phyloP scores from a whole-genome alignment of 2,888 invertebrate genomes.

The Apodemia mormo region DNA sequence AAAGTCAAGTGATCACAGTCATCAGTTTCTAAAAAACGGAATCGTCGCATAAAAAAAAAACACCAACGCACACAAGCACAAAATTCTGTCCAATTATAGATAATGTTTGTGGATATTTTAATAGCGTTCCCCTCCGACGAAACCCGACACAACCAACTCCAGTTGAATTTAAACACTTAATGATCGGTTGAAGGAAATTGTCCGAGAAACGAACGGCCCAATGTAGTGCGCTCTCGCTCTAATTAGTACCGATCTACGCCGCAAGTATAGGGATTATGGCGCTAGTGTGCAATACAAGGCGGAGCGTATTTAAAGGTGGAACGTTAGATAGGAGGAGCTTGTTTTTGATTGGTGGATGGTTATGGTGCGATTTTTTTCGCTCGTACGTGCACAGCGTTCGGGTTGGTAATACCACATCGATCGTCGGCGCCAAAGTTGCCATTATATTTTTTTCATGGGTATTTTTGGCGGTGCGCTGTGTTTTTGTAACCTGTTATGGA shows the following conservation, averaged over 20 bases:
- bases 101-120: constrained; percentile 82
- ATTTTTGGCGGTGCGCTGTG: constrained; percentile 75
- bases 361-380: constrained; percentile 70
- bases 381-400: constrained; percentile 65
- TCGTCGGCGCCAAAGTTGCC: constrained; percentile 72
- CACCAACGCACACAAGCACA: constrained; percentile 75
- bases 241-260: constrained; percentile 63
- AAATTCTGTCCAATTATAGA: constrained; percentile 80
- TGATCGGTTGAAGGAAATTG: constrained; percentile 81
- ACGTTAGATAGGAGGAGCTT: constrained; percentile 52
- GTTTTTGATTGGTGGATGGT: constrained; percentile 53
- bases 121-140: constrained; percentile 79
- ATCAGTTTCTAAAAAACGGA: constrained; percentile 74
- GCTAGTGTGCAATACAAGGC: constrained; percentile 56
- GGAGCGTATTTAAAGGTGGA: constrained; percentile 57
- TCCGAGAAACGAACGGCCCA: constrained; percentile 78
- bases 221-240: constrained; percentile 64
- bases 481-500: constrained; percentile 76
- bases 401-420: constrained; percentile 76
- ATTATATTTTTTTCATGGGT: constrained; percentile 80
- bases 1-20: constrained; percentile 75
- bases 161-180: constrained; percentile 81
- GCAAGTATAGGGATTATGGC: constrained; percentile 66
- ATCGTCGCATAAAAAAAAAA: constrained; percentile 66
- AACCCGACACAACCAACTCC: constrained; percentile 81